Evolutionary conservation across 1,140 invertebrate species (phyloP).

Genomic region (Drosophila sulfurigaster): DNA sequence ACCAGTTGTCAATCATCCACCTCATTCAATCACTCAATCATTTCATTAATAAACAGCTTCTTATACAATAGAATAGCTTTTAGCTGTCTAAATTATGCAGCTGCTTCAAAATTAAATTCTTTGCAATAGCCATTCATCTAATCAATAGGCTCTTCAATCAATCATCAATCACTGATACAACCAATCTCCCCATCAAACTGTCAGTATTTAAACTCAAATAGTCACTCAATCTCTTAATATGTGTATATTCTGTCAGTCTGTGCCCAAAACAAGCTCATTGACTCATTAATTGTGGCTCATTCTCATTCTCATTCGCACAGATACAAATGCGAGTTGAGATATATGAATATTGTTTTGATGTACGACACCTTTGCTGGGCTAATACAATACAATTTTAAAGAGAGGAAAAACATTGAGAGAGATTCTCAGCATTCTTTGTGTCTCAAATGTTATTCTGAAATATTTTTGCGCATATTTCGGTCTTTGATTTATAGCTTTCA

Average conservation of each 20-base stretch:
- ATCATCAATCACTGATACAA: background rate
- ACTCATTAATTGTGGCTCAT: conserved; percentile 61
- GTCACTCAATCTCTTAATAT: background rate
- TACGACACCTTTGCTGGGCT: conserved; percentile 14
- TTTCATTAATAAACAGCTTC: too few relatives aligned
- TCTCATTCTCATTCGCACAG: conserved; percentile 26
- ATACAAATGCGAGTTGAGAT: conserved; percentile 24
- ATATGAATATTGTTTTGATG: conserved; percentile 1
- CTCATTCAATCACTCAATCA: conserved; percentile 4
- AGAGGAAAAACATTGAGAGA: background rate
- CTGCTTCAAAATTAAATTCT: too few relatives aligned
- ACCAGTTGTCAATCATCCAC: background rate
- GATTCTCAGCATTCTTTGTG: conserved; percentile 22
- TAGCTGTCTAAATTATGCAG: too few relatives aligned
- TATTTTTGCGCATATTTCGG: conserved; percentile 66
- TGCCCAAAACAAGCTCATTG: conserved; percentile 62
- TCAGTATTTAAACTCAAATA: background rate
- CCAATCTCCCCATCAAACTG: background rate
- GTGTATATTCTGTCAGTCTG: conserved; percentile 60
- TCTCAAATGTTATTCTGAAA: conserved; percentile 28
- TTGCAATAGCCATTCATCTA: too few relatives aligned
- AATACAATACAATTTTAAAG: conserved; percentile 9
- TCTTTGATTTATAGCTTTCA: conserved; percentile 66
- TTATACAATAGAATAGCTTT: too few relatives aligned
- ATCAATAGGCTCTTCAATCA: background rate